These are phyloP conservation scores for Natrix natrix DNA, from an alignment of 2,797 vertebrate genomes.

Conservation along the genomic window DNA sequence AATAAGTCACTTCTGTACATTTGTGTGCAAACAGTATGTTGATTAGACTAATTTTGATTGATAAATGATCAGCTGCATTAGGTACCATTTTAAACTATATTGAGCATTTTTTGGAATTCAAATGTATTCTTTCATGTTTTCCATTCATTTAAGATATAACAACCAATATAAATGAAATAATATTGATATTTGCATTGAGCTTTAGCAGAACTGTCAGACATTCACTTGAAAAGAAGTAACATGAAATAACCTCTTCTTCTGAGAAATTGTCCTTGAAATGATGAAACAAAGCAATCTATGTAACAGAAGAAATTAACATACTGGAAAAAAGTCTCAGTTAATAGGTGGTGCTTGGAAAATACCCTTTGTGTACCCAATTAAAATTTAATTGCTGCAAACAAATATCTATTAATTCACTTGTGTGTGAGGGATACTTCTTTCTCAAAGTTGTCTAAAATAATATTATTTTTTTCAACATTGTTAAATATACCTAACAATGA, in stretches of 20 bases:
- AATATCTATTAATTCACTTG: neutral
- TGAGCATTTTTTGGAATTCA: neutral
- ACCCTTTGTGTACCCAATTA: neutral
- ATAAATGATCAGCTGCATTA: neutral
- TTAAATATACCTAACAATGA: neutral
- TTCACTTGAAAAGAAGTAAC: neutral
- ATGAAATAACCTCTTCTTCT: neutral
- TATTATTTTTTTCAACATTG: neutral
- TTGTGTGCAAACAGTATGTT: neutral
- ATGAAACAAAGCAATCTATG: neutral
- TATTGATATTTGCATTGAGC: neutral
- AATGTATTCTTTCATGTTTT: neutral
- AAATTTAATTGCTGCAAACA: neutral
- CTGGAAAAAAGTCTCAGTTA: neutral
- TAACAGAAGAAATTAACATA: neutral
- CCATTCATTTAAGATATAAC: neutral
- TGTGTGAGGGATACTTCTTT: neutral
- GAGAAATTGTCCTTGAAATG: neutral
- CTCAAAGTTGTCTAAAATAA: neutral
- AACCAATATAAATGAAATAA: neutral
- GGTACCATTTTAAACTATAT: neutral
- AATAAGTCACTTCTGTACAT: neutral
- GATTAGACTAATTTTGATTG: neutral
- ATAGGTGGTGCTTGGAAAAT: neutral
- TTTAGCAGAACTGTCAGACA: neutral